Evolutionary conservation across 2,797 vertebrate species (phyloP), one percentile per base, ranked within the genome.

Genomic region (Scolopax rusticola): DNA sequence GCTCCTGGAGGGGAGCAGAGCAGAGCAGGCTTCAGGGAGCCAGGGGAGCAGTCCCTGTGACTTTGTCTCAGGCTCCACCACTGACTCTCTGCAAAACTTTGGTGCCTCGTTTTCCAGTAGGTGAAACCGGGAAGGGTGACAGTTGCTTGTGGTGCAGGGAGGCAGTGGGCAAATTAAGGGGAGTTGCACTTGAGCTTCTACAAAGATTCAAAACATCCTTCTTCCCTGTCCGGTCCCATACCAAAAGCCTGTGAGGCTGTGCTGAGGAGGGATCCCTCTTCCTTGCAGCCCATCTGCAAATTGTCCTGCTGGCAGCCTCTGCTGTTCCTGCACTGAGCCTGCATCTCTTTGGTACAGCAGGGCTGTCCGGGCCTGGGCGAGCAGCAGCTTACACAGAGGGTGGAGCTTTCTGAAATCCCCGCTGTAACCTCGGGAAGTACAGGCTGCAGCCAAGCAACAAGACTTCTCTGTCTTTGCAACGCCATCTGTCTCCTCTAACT

Each of bases 401-500:
- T 82, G 84, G 45, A 89, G 73, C 48, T 77, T 76, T 78, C 71
- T 24, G 43, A 94, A 97, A 96, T 95, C 87, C 80, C 64, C 17
- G 11, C 54, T 4, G 2, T 86, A 92, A 86, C 75, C 91, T 95
- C 0, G 2, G 84, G 51, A 95, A 95, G 43, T 38, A n/a, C 57
- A 50, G 63, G 40, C 84, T 90, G 59, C 19, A 92, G 57, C 76
- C 94, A 96, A 94, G 82, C 82, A 83, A 41, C 96, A 54, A 93
- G 86, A 87, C 68, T 85, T 89, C 81, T 85, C 67, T 1, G 8
- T 83, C 77, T 96, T 94, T 91, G 71, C 65, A 70, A 30, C 11
- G 16, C 96, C 95, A 97, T 97, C 96, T 97, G 92, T 97, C 92
- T 94, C 68, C 38, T 95, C 59, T 68, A 94, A 85, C 84, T 92